Conservation (phyloP, 2,888 invertebrate species). For the Noctua janthina region DNA sequence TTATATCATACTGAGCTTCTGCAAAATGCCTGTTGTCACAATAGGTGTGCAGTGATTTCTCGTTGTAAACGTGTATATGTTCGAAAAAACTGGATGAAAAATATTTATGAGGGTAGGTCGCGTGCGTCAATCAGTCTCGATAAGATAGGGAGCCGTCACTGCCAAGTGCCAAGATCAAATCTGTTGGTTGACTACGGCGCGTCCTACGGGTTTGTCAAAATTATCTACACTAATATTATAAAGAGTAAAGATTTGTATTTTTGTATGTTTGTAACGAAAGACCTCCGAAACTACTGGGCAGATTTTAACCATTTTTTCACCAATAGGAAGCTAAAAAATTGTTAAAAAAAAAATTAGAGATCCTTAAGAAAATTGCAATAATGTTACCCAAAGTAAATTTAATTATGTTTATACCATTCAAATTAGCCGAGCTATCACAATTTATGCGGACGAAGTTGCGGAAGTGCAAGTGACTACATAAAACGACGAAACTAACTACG, state of each 20-base stretch:
- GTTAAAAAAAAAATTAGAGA: no score
- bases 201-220: not conserved
- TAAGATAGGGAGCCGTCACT: not conserved
- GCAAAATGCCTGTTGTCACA: not conserved
- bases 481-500: not conserved
- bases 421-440: no score
- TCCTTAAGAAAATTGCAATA: no score
- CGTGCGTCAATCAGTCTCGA: slow-evolving; percentile 8
- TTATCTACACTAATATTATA: no score
- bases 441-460: no score
- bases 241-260: no score
- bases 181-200: not conserved
- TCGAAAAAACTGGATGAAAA: not conserved
- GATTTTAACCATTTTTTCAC: no score
- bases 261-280: no score
- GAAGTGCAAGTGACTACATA: not conserved
- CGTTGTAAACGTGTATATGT: not conserved
- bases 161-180: not conserved
- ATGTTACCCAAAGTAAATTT: no score
- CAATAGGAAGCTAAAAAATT: no score
- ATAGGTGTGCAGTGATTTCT: not conserved
- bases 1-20: not conserved
- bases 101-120: not conserved
- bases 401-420: no score
- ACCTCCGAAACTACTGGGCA: no score